Evolutionary conservation across 2,797 vertebrate species (phyloP), one percentile per base, ranked within the genome.

Genomic region (Enteromius afrohamiltoni): DNA sequence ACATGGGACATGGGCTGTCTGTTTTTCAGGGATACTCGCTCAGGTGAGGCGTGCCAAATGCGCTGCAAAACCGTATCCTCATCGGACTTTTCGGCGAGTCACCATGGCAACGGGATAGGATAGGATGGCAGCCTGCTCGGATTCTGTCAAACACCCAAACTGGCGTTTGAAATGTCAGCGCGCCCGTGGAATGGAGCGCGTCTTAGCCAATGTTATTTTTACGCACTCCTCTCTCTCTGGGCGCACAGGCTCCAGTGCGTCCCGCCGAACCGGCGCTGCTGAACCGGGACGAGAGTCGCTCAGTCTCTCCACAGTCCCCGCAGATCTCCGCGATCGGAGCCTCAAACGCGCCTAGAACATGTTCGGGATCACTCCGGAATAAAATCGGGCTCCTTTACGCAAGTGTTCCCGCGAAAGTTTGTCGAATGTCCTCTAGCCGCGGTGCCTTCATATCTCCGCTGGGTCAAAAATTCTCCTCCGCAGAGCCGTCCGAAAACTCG

Each of bases 21-120:
- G 55, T 40, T 47, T 47, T 77, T 60, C 58, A 14, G 34, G 17
- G 45, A 67, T 21, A 76, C 80, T 82, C 47, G 73, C 37, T 76
- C 71, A 47, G 74, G 74, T 69, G 64, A 77, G 51, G 17, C 37
- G 62, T 67, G 60, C 80, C 71, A 82, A 55, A n/a, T 70, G 77
- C 69, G 51, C 21, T 70, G 11, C 47, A 37, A 26, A 75, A 49
- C 17, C 6, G 60, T 53, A 55, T 76, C 71, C 80, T 51, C 80
- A 53, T 58, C 80, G 85, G 90, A 71, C 45, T 85, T 70, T 86
- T 82, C 93, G 94, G 88, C 92, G 90, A 92, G 96, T 97, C 95
- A 95, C 95, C 96, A 97, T 97, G 95, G 96, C 95, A 94, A 97
- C 96, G 92, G 95, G 94, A 95, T 93, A 67, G 90, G 92, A 92